Percentiles rank a stretch among this genome's conserved stretches.
These are phyloP conservation scores for Drosophila phalerata DNA, from an alignment of 2,888 invertebrate species.

Conservation along the genomic window DNA sequence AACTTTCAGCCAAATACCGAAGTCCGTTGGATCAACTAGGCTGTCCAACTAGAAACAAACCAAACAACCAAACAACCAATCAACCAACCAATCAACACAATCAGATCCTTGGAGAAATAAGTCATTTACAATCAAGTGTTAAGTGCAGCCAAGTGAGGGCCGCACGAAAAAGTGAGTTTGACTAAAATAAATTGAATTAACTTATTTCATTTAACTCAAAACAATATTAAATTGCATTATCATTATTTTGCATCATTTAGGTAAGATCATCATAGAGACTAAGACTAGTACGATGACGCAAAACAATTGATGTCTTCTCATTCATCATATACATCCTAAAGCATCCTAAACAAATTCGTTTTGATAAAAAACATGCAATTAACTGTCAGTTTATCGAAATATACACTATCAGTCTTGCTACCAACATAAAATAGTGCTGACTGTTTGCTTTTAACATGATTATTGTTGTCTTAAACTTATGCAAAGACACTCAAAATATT, in stretches of 20 bases:
- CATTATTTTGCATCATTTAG: conserved; percentile 14
- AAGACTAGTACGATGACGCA: background rate
- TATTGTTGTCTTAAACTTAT: background rate
- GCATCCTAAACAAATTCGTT: no score
- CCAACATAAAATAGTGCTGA: background rate
- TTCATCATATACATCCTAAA: background rate
- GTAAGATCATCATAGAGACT: conserved; percentile 9
- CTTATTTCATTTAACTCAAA: background rate
- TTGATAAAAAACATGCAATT: no score
- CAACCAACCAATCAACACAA: no score
- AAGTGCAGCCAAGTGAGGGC: conserved; percentile 2
- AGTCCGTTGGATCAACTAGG: conserved; percentile 43
- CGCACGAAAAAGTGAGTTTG: conserved; percentile 1
- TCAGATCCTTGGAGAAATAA: background rate
- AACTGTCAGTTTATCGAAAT: no score
- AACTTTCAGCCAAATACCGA: conserved; percentile 45
- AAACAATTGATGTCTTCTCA: conserved; percentile 1
- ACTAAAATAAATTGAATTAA: background rate
- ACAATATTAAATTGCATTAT: conserved; percentile 7
- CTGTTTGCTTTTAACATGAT: background rate
- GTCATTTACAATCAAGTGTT: background rate
- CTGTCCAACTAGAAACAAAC: background rate
- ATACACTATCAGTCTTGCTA: background rate
- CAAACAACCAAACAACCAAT: background rate
- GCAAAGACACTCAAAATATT: background rate